Evolutionary conservation across 2,113 vertebrate genomes (phyloP).

Genomic region (Falcunculus frontatus): DNA sequence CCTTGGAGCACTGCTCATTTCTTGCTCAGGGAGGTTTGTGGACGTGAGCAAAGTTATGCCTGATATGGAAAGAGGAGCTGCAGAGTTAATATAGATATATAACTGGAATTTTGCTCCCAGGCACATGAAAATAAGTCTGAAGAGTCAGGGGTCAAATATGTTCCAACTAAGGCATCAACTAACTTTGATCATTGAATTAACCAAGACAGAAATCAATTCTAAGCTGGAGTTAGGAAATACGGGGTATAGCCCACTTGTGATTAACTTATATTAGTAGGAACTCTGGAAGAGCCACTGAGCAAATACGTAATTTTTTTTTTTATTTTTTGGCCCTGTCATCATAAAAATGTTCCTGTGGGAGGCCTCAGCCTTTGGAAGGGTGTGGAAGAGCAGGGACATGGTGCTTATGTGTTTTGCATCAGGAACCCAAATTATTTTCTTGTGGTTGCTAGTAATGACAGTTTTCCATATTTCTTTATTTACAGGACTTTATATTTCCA

Average conservation of each 20-base stretch:
- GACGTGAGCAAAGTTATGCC: not conserved
- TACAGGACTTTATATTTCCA: not conserved
- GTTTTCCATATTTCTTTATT: not conserved
- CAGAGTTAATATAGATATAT: not conserved
- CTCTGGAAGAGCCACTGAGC: not conserved
- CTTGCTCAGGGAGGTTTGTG: constrained; percentile 26
- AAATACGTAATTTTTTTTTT: not conserved
- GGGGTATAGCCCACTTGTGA: not conserved
- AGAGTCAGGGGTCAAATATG: not conserved
- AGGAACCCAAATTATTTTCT: not conserved
- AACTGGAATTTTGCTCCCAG: not conserved
- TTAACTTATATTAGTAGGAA: not conserved
- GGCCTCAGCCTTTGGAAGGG: not conserved
- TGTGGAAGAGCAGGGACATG: not conserved
- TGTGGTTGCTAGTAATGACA: not conserved
- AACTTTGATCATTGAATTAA: not conserved
- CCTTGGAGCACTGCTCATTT: not conserved
- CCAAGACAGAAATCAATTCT: not conserved
- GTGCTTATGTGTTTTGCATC: not conserved
- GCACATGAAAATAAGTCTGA: constrained; percentile 16
- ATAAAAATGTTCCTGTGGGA: not conserved
- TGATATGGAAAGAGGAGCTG: not conserved
- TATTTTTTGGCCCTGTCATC: not conserved
- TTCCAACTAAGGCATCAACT: not conserved
- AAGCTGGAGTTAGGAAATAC: not conserved